Evolutionary conservation across 2,113 vertebrate species (phyloP), one percentile per base, ranked within the genome.

Genomic region (Brienomyrus longianalis): DNA sequence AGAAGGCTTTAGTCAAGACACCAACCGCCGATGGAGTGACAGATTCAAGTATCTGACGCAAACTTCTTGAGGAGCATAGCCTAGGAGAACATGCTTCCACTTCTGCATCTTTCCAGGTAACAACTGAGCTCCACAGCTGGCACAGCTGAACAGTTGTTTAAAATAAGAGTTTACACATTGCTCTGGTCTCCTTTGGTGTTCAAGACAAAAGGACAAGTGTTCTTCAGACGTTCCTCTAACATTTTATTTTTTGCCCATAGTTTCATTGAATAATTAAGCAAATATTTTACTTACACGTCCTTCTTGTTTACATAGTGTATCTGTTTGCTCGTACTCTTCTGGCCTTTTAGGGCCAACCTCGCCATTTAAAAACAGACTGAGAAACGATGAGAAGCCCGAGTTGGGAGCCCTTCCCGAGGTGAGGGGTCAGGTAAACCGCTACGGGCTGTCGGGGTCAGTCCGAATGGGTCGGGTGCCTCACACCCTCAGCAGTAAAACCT

Each of bases 221-320:
- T 48, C 10, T 13, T 86, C 74, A 80, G 74, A 80, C 31, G 17
- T 7, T 80, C 45, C 45, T 21, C 83, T 86, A 86, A 27, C 45
- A 80, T 86, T 86, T 86, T 86, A 86, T 51, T 80, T 84, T 45
- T 13, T 86, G 83, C 47, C 48, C 83, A 86, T 51, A 86, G 47
- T 51, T 31, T 86, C 83, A 48, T 15, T 27, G n/a, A 86, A 86
- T 86, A 50, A 50, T 48, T 86, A 48, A 27, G 83, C 83, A 48
- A 80, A 51, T 13, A 51, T 51, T 48, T 48, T 31, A 86, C 48
- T 86, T 51, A 27, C 48, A 86, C 31, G 21, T 86, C n/a, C 83
- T n/a, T 86, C 31, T 27, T 27, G 45, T 48, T 51, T 86, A 80
- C 45, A 27, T 51, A 17, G 83, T 51, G 45, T 80, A 43, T 77